phyloP scores from a whole-genome alignment of 1,140 invertebrate genomes.

The Asbolus verrucosus region DNA sequence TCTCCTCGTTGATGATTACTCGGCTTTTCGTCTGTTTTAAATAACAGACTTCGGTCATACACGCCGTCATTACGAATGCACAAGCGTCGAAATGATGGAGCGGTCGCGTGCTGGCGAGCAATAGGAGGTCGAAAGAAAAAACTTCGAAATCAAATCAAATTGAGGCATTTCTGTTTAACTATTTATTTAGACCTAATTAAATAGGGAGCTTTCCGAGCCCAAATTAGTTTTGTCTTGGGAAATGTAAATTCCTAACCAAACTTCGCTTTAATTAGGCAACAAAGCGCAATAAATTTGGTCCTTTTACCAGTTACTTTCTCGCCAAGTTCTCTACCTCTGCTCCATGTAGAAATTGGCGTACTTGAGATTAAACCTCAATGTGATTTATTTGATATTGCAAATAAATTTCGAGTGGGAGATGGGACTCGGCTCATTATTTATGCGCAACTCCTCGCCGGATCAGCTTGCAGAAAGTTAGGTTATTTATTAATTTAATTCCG shows the following conservation, averaged over 20 bases:
- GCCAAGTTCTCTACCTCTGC: constrained; percentile 34
- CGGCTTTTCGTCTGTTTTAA: neutral
- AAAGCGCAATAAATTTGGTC: constrained; percentile 50
- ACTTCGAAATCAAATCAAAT: constrained; percentile 38
- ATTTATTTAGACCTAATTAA: constrained; percentile 52
- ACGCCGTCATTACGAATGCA: neutral
- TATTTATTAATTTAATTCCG: too few species aligned
- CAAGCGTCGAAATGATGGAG: constrained; percentile 6
- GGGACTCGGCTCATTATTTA: neutral
- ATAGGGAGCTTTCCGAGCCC: constrained; percentile 43
- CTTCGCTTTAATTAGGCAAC: constrained; percentile 51
- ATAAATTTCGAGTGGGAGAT: constrained; percentile 34
- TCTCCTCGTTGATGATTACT: constrained; percentile 13
- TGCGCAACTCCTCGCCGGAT: neutral
- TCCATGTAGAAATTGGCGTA: neutral
- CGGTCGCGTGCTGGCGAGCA: neutral
- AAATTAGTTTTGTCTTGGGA: constrained; percentile 53
- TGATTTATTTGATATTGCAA: constrained; percentile 26
- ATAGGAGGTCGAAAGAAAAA: neutral
- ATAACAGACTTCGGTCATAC: constrained; percentile 1
- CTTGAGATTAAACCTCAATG: constrained; percentile 31
- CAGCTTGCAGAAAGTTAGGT: neutral
- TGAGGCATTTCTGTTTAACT: constrained; percentile 43
- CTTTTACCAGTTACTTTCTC: constrained; percentile 45
- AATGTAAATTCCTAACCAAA: constrained; percentile 52